phyloP scores from a whole-genome alignment of 2,888 invertebrate species.

The Harpagoxenus sublaevis region DNA sequence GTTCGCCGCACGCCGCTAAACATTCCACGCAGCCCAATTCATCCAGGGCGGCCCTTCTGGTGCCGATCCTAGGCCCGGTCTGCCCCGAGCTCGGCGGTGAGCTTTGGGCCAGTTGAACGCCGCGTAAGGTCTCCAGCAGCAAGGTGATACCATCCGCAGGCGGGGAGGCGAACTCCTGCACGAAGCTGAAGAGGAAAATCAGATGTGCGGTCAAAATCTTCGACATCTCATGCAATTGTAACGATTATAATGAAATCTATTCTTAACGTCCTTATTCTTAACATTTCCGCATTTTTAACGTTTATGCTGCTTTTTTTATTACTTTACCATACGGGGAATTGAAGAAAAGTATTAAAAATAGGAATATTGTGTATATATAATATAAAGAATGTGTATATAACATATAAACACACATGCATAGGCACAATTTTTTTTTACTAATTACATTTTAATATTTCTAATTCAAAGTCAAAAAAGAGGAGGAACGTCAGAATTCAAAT shows the following conservation, averaged over 20 bases:
- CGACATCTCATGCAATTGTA: not conserved
- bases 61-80: slow-evolving; percentile 81
- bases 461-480: too few relatives aligned
- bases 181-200: slow-evolving; percentile 90
- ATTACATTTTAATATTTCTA: too few relatives aligned
- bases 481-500: too few relatives aligned
- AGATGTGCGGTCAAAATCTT: not conserved
- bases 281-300: not conserved
- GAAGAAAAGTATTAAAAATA: too few relatives aligned
- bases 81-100: slow-evolving; percentile 86
- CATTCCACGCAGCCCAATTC: slow-evolving; percentile 97
- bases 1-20: slow-evolving; percentile 92
- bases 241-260: not conserved
- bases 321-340: not conserved
- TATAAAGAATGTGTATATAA: too few relatives aligned
- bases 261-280: not conserved
- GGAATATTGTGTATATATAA: too few relatives aligned
- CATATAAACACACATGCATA: too few relatives aligned
- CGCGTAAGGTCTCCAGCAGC: slow-evolving; percentile 94
- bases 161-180: slow-evolving; percentile 96
- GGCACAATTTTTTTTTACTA: too few relatives aligned
- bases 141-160: slow-evolving; percentile 95
- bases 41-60: slow-evolving; percentile 92
- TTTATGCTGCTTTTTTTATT: not conserved
- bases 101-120: slow-evolving; percentile 94